These are phyloP conservation scores for Rhagologus leucostigma DNA, from an alignment of 2,113 vertebrate genomes.

Conservation along the genomic window DNA sequence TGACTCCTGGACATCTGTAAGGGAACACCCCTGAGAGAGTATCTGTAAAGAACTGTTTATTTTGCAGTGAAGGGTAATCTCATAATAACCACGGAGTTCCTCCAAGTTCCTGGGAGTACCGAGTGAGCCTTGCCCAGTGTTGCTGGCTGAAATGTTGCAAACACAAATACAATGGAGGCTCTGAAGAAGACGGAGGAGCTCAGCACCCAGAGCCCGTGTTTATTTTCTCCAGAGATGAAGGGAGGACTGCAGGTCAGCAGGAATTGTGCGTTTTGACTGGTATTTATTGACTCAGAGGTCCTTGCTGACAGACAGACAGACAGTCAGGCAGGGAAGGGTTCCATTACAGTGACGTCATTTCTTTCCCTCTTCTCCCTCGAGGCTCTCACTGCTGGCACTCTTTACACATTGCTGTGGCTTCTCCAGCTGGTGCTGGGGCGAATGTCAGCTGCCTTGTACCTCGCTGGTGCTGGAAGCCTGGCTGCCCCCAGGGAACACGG, in stretches of 20 bases:
- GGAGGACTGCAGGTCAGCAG: slow-evolving; percentile 59
- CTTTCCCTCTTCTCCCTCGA: not conserved
- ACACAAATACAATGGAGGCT: slow-evolving; percentile 62
- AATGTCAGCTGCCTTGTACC: slow-evolving; percentile 45
- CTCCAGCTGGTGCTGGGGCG: slow-evolving; percentile 42
- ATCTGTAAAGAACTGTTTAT: not conserved
- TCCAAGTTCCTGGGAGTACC: slow-evolving; percentile 6
- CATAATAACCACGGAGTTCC: slow-evolving; percentile 26
- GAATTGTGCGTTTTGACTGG: slow-evolving; percentile 65
- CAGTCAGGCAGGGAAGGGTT: slow-evolving; percentile 62
- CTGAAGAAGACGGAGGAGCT: slow-evolving; percentile 41
- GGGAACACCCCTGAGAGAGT: not conserved
- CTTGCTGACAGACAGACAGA: slow-evolving; percentile 75
- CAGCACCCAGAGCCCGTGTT: slow-evolving; percentile 63
- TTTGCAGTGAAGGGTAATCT: slow-evolving; percentile 34
- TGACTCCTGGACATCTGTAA: slow-evolving; percentile 42
- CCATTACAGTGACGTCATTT: slow-evolving; percentile 57
- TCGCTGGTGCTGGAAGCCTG: not conserved
- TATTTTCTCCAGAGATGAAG: slow-evolving; percentile 75
- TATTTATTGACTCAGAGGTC: slow-evolving; percentile 80
- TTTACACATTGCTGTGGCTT: slow-evolving; percentile 42
- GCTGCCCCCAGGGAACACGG: not conserved
- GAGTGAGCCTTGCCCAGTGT: not conserved
- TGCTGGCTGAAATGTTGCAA: slow-evolving; percentile 34
- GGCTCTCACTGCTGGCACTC: slow-evolving; percentile 49